These are phyloP conservation scores for Lagopus leucura DNA, from an alignment of 2,113 vertebrate genomes.

Conservation along the genomic window DNA sequence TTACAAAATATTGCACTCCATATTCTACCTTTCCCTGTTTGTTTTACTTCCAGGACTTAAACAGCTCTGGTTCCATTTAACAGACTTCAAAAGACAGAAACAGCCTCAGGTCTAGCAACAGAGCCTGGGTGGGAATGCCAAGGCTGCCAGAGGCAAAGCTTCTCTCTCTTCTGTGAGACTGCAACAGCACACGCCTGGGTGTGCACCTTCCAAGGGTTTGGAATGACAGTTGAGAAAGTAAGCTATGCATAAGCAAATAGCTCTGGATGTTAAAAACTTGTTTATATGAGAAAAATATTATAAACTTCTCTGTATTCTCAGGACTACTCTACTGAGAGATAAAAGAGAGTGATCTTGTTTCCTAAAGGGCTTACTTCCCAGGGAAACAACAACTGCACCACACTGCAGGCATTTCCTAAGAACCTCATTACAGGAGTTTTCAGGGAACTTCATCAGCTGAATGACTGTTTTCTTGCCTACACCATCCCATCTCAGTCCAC, in stretches of 20 bases:
- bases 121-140: neutral
- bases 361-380: neutral
- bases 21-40: neutral
- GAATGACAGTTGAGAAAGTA: neutral
- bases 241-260: neutral
- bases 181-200: neutral
- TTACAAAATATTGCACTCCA: neutral
- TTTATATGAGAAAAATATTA: neutral
- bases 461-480: neutral
- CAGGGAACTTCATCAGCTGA: neutral
- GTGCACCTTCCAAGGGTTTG: rapidly evolving
- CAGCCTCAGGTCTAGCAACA: neutral
- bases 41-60: neutral
- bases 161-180: neutral
- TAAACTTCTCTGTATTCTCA: neutral
- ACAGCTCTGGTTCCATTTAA: rapidly evolving
- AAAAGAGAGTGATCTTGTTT: neutral
- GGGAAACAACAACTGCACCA: neutral
- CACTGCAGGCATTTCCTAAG: neutral
- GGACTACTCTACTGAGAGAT: neutral
- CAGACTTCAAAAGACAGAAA: neutral
- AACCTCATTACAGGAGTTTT: neutral
- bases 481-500: neutral
- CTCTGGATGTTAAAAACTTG: neutral
- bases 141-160: neutral